Base-by-base conservation (phyloP, 2,797 vertebrate genomes). In the Stomatorhinus walkeri region DNA sequence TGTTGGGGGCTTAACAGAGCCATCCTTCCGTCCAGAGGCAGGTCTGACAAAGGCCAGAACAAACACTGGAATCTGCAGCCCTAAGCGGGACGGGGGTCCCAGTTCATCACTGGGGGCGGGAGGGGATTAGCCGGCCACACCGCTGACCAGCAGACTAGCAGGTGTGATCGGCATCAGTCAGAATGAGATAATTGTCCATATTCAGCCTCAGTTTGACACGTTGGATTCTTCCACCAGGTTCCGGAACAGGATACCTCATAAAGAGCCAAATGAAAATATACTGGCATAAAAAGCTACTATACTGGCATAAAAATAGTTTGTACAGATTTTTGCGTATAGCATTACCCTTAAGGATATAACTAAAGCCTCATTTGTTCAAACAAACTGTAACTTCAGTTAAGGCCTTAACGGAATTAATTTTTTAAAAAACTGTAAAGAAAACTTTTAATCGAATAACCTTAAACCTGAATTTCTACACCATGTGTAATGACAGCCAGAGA, bases 401-500 rank as follows among this genome's bases (percentile, higher is more conserved):
- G 81, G 88, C 24, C 88, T 49, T 32, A 32, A 32, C 28, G 0
- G 28, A 32, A 32, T 32, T 32, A 32, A 1, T 32, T 32, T 32
- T 32, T 32, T 32, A 0, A 32, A 72, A 68, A 68, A 68, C 54
- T 85, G 28, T 85, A 56, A 22, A 51, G 48, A 85, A 40, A 83
- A 46, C 52, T 83, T 83, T 88, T 46, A 22, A 9, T 24, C 6
- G 22, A 59, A 8, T 1, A 76, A 36, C 6, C 28, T 24, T 48
- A 19, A 36, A 51, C 40, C 61, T 14, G 46, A 36, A 14, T 24
- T n/a, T 24, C 14, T 46, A 85, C 88, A 49, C 2, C 36, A 79
- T 91, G 90, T 93, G 93, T 92, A 91, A 91, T 90, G 89, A 92
- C 89, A 87, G 90, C 91, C 89, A 85, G 90, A 92, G 92, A 92